Base-by-base conservation (phyloP, 30 jellyfish, hydroid and myxozoan genomes). In the Phacellophora camtschatica region DNA sequence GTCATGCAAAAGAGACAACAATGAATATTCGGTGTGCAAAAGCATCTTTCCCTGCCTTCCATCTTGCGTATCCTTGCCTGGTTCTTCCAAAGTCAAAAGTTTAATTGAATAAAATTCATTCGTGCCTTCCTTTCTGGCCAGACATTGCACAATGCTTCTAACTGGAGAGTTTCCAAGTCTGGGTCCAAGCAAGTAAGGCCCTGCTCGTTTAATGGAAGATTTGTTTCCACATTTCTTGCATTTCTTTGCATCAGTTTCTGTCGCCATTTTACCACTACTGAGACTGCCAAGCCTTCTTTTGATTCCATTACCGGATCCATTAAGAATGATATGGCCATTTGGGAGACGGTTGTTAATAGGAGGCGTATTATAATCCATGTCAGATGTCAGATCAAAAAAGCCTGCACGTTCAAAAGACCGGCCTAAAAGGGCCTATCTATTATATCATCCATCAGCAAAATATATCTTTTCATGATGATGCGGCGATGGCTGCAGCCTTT, bases 101-200 rank as follows among this genome's bases (percentile, higher is more conserved):
- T 93, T 93, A 24, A 93, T 71, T 5, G 96, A 67, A 69, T 70
- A 93, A 76, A 93, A 93, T 10, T 93, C 95, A 54, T 87, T 88
- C 10, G 99, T 81, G 46, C 91, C 97, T 81, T 86, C 94, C 50
- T 77, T 86, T 5, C 99, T 87, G 13, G 97, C 99, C 48, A 93
- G 78, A 58, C 99, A 93, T 42, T 93, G 96, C 29, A 79, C 95
- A 28, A 93, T 93, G 42, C 99, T 85, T 31, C 88, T 79, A 18
- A 87, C 97, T 54, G 97, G 96, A 71, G 96, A 87, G 79, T 74
- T 86, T 8, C 96, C 99, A 39, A 93, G 93, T 11, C 95, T 20
- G 23, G 99, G 99, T 37, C 99, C 99, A 19, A 93, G 77, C 73
- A 93, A 64, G 43, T 66, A 93, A 0, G 99, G 99, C 5, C 99